Evolutionary conservation across 2,797 vertebrate species (phyloP), one percentile per base, ranked within the genome.

Genomic region (Zalophus californianus): DNA sequence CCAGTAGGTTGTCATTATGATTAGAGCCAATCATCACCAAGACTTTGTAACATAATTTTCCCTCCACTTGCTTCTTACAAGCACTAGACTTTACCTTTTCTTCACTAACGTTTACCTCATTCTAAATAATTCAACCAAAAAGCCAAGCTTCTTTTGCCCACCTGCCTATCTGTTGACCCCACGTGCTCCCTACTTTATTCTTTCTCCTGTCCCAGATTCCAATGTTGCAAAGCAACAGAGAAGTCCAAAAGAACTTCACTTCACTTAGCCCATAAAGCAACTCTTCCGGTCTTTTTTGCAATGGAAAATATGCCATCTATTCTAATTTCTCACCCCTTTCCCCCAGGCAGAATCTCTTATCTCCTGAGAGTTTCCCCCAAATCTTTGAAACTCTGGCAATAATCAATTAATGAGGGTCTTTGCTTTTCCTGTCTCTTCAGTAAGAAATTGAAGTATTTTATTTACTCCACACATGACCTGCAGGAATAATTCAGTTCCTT

Each of bases 351-450:
- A 93, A 62, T 77, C 87, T 86, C 23, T 9, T 91, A 25, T 89
- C 38, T 66, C 79, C 75, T 83, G 84, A 89, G 60, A 86, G 68
- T 90, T 92, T 64, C 18, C 41, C 48, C 56, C 4, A 58, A 64
- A 86, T 89, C 41, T 86, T 58, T 83, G 29, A 97, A 97, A 91
- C 44, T 91, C 50, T 90, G 50, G 50, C 77, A 66, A 58, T 16
- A 90, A 60, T 78, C 32, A 86, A 60, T 95, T 96, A 93, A 68
- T 77, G 87, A 97, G 60, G 50, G 44, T 32, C 68, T 94, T 95
- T 23, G 78, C 44, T 82, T 90, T 90, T 88, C 54, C 80, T 72
- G n/a, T 62, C 48, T 97, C 62, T 90, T 96, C 29, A 35, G 2
- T 44, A 92, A n/a, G 79, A 38, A 95, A 78, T 2, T 83, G 54